These are phyloP conservation scores for Brachyrhaphis roseni DNA, from an alignment of 2,797 vertebrate genomes.

Conservation along the genomic window DNA sequence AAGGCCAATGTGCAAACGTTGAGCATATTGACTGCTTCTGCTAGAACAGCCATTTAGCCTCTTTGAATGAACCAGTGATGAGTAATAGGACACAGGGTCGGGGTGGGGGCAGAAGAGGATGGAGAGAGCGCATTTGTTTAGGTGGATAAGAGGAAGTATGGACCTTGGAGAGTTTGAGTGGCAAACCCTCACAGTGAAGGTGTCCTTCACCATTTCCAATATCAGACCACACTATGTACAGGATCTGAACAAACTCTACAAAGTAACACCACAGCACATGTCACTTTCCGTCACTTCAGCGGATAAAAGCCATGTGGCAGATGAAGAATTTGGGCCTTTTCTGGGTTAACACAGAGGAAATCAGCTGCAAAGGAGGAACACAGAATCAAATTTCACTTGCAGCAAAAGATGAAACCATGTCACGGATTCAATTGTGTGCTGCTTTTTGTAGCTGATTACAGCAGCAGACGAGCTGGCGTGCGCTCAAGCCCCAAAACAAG, in stretches of 20 bases:
- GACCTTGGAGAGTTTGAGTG: slow-evolving; percentile 30
- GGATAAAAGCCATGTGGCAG: neutral
- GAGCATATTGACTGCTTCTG: slow-evolving; percentile 74
- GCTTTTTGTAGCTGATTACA: slow-evolving; percentile 53
- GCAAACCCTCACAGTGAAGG: slow-evolving; percentile 25
- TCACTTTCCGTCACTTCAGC: neutral
- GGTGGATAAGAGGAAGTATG: slow-evolving; percentile 37
- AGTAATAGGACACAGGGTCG: slow-evolving; percentile 54
- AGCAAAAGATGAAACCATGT: slow-evolving; percentile 24
- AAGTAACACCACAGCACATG: neutral
- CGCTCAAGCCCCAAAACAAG: slow-evolving; percentile 48
- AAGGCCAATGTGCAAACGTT: slow-evolving; percentile 29
- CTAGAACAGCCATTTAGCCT: slow-evolving; percentile 71
- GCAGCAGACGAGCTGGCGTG: slow-evolving; percentile 63
- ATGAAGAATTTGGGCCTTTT: neutral
- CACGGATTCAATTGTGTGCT: slow-evolving; percentile 39
- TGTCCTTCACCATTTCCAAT: slow-evolving; percentile 11
- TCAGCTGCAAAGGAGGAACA: neutral
- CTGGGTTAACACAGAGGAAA: slow-evolving; percentile 15
- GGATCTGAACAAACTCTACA: slow-evolving; percentile 8
- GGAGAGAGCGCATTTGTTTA: slow-evolving; percentile 10
- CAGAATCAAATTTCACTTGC: slow-evolving; percentile 8
- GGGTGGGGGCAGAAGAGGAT: neutral
- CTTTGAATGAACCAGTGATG: slow-evolving; percentile 71
- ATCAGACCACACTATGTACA: slow-evolving; percentile 9